These are phyloP conservation scores for Meriones psammophilus DNA, from an alignment of 2,797 vertebrate genomes.

Conservation along the genomic window DNA sequence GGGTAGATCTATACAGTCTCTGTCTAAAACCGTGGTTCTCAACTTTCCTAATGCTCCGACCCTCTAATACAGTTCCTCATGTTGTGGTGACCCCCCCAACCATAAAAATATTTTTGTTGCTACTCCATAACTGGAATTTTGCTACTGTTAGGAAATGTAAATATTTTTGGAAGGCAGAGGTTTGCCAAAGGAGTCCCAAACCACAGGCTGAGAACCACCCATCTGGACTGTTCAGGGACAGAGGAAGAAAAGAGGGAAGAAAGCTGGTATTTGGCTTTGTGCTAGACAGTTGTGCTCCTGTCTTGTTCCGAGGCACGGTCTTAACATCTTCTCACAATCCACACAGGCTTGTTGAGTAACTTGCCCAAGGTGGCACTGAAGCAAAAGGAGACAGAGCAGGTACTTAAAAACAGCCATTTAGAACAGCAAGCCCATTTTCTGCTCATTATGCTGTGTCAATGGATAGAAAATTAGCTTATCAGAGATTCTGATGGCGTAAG, in stretches of 20 bases:
- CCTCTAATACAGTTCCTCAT: not conserved
- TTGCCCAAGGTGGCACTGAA: not conserved
- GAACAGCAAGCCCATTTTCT: not conserved
- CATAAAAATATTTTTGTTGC: not conserved
- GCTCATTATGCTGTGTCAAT: not conserved
- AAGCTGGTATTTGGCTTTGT: not conserved
- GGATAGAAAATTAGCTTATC: slow-evolving; percentile 24
- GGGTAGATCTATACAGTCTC: not conserved
- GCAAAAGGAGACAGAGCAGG: not conserved
- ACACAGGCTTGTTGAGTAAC: not conserved
- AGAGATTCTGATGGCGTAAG: not conserved
- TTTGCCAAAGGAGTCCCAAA: not conserved
- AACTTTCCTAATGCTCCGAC: not conserved
- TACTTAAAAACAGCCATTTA: not conserved
- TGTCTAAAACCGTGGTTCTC: not conserved
- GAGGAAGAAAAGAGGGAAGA: not conserved
- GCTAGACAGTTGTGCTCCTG: not conserved
- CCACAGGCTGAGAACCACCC: not conserved
- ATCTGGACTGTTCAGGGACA: not conserved
- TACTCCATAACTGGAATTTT: not conserved
- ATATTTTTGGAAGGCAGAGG: not conserved
- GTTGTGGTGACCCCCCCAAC: too few relatives aligned
- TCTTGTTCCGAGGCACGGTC: slow-evolving; percentile 44
- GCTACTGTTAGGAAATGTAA: not conserved
- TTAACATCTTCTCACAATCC: not conserved